Percentiles rank a stretch among this genome's conserved stretches.
Evolutionary conservation across 2,888 invertebrate species (phyloP).

Genomic region (Drosophila kambysellisi): DNA sequence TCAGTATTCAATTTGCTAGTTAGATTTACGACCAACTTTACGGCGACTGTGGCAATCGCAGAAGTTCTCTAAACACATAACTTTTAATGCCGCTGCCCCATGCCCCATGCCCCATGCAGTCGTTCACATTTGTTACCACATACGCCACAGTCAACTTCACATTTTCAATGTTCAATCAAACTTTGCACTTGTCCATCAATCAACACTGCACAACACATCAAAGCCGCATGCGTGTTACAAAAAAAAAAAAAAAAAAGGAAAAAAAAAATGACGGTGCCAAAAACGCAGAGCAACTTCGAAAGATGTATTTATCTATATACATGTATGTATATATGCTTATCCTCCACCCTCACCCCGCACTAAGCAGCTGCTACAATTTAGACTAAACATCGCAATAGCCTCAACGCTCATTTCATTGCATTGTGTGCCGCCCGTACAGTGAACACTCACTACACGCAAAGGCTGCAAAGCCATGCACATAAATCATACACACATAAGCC

Average conservation of each 20-base stretch:
- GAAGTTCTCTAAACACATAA: conserved; percentile 33
- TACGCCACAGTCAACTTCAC: conserved; percentile 2
- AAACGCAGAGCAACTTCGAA: conserved; percentile 40
- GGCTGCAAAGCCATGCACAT: conserved; percentile 37
- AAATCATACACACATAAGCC: conserved; percentile 66
- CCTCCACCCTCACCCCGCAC: not conserved
- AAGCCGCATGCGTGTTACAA: conserved; percentile 50
- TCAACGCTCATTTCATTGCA: conserved; percentile 12
- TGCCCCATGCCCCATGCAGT: conserved; percentile 5
- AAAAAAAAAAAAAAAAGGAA: conserved; percentile 13
- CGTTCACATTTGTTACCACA: conserved; percentile 21
- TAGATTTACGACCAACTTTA: conserved; percentile 52
- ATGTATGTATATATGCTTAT: not conserved
- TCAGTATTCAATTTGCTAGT: conserved; percentile 49
- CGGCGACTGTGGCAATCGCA: conserved; percentile 27
- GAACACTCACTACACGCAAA: conserved; percentile 25
- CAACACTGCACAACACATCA: conserved; percentile 67
- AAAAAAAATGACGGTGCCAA: conserved; percentile 52
- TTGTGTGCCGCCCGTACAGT: conserved; percentile 22
- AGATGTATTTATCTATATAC: not conserved
- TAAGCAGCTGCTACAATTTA: conserved; percentile 32
- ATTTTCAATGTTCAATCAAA: conserved; percentile 68
- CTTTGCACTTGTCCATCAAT: conserved; percentile 72
- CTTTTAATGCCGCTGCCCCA: conserved; percentile 19
- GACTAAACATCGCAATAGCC: conserved; percentile 37